Conservation (phyloP, 2,113 vertebrate species). For the Vidua chalybeata region DNA sequence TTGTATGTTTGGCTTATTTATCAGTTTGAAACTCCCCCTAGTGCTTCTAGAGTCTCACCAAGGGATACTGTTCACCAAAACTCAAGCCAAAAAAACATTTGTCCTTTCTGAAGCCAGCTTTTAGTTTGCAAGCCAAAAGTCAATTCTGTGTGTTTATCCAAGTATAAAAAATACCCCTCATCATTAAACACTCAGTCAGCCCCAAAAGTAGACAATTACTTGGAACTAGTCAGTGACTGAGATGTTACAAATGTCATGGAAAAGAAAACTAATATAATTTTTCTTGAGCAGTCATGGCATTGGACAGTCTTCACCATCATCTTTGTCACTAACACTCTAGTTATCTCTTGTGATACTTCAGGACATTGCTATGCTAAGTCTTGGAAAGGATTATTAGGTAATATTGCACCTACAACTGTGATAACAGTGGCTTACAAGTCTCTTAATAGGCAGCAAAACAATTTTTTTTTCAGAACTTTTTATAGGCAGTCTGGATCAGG, state of each 20-base stretch:
- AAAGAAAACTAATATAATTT: background rate
- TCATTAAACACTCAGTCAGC: conserved; percentile 48
- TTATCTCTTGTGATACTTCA: background rate
- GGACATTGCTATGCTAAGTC: background rate
- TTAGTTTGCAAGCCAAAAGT: conserved; percentile 29
- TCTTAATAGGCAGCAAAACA: background rate
- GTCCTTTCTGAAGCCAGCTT: background rate
- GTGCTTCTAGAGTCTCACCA: background rate
- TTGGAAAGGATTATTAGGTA: background rate
- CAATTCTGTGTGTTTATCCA: conserved; percentile 22
- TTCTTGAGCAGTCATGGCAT: background rate
- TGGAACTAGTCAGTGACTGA: conserved; percentile 38
- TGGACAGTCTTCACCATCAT: background rate
- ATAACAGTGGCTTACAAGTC: background rate
- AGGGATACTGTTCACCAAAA: conserved; percentile 11
- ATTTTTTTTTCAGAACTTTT: background rate
- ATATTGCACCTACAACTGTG: background rate
- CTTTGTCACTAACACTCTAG: background rate
- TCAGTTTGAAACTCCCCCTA: background rate
- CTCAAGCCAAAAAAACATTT: background rate
- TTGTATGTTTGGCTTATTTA: background rate
- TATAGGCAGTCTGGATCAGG: background rate
- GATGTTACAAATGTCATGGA: conserved; percentile 55
- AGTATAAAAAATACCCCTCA: conserved; percentile 35
- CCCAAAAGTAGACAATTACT: conserved; percentile 49